A percentile compares a stretch with the other conserved stretches of the same genome.
These are phyloP conservation scores for Dorcus parallelipipedus DNA, from an alignment of 2,888 invertebrate genomes.

Conservation along the genomic window DNA sequence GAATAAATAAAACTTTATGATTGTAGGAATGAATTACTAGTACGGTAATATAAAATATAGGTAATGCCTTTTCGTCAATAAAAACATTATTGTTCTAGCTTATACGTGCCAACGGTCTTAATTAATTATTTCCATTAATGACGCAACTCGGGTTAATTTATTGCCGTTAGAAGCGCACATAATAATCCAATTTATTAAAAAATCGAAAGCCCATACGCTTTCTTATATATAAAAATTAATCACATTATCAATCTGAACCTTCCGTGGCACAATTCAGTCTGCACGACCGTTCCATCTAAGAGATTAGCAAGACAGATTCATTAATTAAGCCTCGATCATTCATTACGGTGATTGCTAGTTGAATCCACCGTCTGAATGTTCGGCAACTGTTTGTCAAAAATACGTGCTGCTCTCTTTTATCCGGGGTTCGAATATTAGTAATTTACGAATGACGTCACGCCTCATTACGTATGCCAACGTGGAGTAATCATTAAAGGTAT, in stretches of 20 bases:
- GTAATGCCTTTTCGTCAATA: no score
- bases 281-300: conserved; percentile 49
- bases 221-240: conserved; percentile 49
- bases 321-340: conserved; percentile 52
- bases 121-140: not conserved
- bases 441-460: conserved; percentile 47
- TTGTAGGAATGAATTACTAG: not conserved
- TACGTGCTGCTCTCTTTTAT: conserved; percentile 6
- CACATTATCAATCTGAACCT: conserved; percentile 50
- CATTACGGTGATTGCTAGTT: conserved; percentile 49
- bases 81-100: not conserved
- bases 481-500: conserved; percentile 49
- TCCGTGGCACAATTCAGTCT: conserved; percentile 43
- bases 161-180: conserved; percentile 35
- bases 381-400: conserved; percentile 9
- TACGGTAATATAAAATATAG: no score
- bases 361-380: conserved; percentile 19
- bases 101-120: not conserved
- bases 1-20: not conserved
- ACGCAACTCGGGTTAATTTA: not conserved
- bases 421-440: conserved; percentile 26
- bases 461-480: conserved; percentile 49
- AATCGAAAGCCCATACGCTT: conserved; percentile 39
- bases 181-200: conserved; percentile 45
- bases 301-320: conserved; percentile 53